Conservation (phyloP, 2,113 vertebrate species). For the Hypanus sabinus region DNA sequence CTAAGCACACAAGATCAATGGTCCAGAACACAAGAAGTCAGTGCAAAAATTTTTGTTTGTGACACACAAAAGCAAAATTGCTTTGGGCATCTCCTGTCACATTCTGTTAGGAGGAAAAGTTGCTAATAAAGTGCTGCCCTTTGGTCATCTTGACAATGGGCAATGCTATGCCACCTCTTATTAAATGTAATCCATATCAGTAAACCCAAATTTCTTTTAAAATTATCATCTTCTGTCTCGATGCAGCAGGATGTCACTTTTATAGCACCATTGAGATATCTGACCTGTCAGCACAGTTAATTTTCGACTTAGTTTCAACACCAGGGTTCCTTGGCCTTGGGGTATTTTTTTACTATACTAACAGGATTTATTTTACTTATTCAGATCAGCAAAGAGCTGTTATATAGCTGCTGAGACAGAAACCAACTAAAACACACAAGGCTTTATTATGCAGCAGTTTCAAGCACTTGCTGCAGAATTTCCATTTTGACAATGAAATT, state of each 20-base stretch:
- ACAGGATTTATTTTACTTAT: constrained; percentile 64
- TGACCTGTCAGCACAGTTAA: constrained; percentile 74
- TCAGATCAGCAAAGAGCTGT: constrained; percentile 56
- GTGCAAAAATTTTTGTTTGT: constrained; percentile 64
- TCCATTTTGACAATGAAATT: background rate
- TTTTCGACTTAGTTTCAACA: constrained; percentile 64
- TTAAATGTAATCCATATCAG: constrained; percentile 74
- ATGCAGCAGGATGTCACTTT: constrained; percentile 70
- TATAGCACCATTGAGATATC: constrained; percentile 71
- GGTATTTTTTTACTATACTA: constrained; percentile 51
- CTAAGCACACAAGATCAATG: constrained; percentile 63
- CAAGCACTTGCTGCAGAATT: constrained; percentile 18
- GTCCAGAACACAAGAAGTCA: constrained; percentile 55
- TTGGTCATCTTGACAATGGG: constrained; percentile 71
- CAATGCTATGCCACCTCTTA: constrained; percentile 73
- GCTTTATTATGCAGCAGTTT: constrained; percentile 24
- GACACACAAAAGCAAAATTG: constrained; percentile 61
- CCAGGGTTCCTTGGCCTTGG: constrained; percentile 51
- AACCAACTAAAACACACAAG: constrained; percentile 20
- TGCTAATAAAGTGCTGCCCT: constrained; percentile 77
- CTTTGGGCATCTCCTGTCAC: constrained; percentile 69
- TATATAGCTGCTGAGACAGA: constrained; percentile 52
- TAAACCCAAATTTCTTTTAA: constrained; percentile 81
- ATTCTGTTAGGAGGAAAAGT: constrained; percentile 65
- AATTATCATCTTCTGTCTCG: constrained; percentile 74